Evolutionary conservation across 2,797 vertebrate species (phyloP).

Genomic region (Etheostoma perlongum): DNA sequence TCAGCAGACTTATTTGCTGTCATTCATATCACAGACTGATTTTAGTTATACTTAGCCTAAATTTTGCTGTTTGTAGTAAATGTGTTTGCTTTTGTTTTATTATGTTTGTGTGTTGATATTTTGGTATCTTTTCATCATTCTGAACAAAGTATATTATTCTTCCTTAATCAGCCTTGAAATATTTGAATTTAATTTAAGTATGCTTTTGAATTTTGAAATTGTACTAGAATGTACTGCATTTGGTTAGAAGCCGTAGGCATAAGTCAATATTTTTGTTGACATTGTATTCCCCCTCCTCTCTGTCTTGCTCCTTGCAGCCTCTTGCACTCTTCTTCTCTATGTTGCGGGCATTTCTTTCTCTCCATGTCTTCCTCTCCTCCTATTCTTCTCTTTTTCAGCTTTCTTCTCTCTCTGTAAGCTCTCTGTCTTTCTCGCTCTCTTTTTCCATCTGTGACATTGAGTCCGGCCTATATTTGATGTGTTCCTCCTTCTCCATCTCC

Average conservation of each 20-base stretch:
- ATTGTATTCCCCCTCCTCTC: conserved; percentile 46
- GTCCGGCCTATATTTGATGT: conserved; percentile 80
- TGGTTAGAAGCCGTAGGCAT: neutral
- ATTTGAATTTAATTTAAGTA: neutral
- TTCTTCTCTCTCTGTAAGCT: conserved; percentile 20
- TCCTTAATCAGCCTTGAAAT: neutral
- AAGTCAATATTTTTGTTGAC: conserved; percentile 32
- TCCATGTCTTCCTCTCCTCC: neutral
- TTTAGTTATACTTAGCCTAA: neutral
- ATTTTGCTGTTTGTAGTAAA: conserved; percentile 4
- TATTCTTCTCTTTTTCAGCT: conserved; percentile 1
- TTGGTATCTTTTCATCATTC: conserved; percentile 23
- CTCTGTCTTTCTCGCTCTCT: conserved; percentile 24
- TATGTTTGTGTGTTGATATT: conserved; percentile 9
- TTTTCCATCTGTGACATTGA: conserved; percentile 59
- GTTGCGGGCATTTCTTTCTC: conserved; percentile 35
- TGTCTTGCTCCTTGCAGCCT: conserved; percentile 36
- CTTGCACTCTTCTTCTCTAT: conserved; percentile 35
- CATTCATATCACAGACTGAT: conserved; percentile 2
- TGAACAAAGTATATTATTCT: conserved; percentile 3
- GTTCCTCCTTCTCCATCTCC: conserved; percentile 86
- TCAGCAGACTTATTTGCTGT: neutral
- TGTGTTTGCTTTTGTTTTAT: neutral
- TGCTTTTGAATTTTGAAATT: neutral
- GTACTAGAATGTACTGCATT: neutral